phyloP scores from a whole-genome alignment of 2,797 vertebrate genomes.

The Eupleurogrammus muticus region DNA sequence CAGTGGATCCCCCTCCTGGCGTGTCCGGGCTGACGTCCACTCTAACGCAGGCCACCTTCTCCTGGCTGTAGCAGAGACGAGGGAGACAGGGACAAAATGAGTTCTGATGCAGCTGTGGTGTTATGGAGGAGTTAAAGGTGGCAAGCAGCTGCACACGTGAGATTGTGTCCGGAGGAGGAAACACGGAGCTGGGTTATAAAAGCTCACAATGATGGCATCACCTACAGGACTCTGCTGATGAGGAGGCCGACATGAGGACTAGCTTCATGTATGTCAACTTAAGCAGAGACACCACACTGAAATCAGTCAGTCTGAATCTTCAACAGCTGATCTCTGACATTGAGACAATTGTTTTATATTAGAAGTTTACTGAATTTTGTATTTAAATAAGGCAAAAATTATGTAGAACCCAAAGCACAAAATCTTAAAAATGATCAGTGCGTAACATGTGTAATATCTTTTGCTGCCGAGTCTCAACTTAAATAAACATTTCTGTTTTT shows the following conservation, averaged over 20 bases:
- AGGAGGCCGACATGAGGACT: neutral
- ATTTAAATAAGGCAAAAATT: too few species aligned
- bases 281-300: too few species aligned
- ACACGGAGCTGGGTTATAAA: constrained; percentile 3
- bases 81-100: constrained; percentile 10
- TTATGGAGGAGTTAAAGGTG: constrained; percentile 2
- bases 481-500: neutral
- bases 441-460: too few species aligned
- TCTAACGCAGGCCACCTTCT: constrained; percentile 91
- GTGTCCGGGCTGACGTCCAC: constrained; percentile 88
- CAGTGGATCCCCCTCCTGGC: constrained; percentile 82
- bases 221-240: neutral
- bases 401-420: too few species aligned
- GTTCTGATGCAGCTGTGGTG: neutral
- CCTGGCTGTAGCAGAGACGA: constrained; percentile 85
- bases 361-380: too few species aligned
- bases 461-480: neutral
- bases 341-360: too few species aligned
- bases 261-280: constrained; percentile 19
- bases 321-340: neutral
- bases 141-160: constrained; percentile 5
- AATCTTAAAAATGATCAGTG: too few species aligned
- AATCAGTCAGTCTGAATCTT: too few species aligned
- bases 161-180: constrained; percentile 11
- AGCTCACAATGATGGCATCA: neutral